Percentiles rank a stretch among this genome's conserved stretches.
Conservation (phyloP, 1,140 invertebrate species). For the Bombus haemorrhoidalis region DNA sequence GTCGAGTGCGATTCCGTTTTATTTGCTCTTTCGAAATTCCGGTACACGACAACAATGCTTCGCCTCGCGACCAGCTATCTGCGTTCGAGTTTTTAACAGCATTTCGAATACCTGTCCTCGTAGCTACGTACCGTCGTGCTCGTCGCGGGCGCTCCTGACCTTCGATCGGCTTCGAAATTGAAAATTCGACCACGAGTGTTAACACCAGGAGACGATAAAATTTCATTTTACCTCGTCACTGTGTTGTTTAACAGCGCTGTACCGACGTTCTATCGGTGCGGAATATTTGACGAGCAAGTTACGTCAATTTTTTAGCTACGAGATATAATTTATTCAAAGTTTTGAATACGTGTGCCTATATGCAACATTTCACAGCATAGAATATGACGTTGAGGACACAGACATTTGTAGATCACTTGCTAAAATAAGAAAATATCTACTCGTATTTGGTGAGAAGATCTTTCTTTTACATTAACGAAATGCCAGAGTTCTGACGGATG, state of each 20-base stretch:
- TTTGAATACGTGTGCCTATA: too few relatives aligned
- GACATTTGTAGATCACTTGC: too few relatives aligned
- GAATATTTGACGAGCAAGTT: background rate
- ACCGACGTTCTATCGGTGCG: background rate
- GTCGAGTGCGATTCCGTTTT: conserved; percentile 50
- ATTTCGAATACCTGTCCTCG: conserved; percentile 9
- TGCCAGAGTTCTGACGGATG: too few relatives aligned
- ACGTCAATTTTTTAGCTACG: background rate
- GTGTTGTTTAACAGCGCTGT: background rate
- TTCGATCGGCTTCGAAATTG: background rate
- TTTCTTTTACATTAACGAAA: too few relatives aligned
- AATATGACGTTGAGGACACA: too few relatives aligned
- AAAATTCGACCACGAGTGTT: background rate
- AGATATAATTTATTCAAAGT: background rate
- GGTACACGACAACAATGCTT: conserved; percentile 24
- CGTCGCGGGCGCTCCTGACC: background rate
- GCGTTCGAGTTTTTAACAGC: conserved; percentile 34
- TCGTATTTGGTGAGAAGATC: too few relatives aligned
- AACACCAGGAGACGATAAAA: background rate
- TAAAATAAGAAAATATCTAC: too few relatives aligned
- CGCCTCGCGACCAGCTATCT: background rate
- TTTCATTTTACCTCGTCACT: background rate
- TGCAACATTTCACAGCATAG: too few relatives aligned
- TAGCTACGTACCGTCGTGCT: background rate
- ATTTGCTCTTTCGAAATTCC: conserved; percentile 48